Conservation (phyloP, 2,888 invertebrate species). For the Ramazzottius varieornatus region DNA sequence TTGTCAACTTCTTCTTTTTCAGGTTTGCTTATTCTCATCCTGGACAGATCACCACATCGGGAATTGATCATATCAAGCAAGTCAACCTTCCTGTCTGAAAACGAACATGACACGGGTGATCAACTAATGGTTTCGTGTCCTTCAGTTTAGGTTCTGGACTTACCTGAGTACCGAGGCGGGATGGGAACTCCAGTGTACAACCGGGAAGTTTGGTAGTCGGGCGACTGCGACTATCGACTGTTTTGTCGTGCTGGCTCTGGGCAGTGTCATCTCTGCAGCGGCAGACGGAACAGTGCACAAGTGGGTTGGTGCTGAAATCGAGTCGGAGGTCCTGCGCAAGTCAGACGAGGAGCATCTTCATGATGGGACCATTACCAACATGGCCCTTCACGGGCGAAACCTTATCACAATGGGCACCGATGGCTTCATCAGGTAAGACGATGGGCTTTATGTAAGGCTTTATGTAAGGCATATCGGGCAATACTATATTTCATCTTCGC, state of each 20-base stretch:
- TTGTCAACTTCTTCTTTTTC: not conserved
- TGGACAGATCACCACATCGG: not conserved
- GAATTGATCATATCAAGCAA: not conserved
- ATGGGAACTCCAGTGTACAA: not conserved
- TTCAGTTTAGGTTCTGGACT: not conserved
- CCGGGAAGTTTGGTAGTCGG: not conserved
- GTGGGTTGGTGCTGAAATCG: not conserved
- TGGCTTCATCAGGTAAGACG: not conserved
- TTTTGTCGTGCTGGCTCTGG: not conserved
- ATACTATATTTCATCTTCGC: not conserved
- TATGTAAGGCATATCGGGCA: not conserved
- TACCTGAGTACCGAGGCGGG: not conserved
- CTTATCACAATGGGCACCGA: not conserved
- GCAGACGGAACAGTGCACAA: not conserved
- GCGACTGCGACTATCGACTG: not conserved
- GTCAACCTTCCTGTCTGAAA: not conserved
- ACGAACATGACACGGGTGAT: not conserved
- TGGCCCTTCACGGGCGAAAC: not conserved
- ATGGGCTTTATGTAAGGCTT: not conserved
- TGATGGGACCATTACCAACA: not conserved
- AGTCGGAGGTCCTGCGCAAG: not conserved
- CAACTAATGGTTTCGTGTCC: no score
- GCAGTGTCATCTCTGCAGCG: not conserved
- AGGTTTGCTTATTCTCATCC: not conserved
- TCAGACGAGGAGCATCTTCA: not conserved